Evolutionary conservation across 1,140 invertebrate species (phyloP), one percentile per base, ranked within the genome.

Genomic region (Berghia stephanieae): DNA sequence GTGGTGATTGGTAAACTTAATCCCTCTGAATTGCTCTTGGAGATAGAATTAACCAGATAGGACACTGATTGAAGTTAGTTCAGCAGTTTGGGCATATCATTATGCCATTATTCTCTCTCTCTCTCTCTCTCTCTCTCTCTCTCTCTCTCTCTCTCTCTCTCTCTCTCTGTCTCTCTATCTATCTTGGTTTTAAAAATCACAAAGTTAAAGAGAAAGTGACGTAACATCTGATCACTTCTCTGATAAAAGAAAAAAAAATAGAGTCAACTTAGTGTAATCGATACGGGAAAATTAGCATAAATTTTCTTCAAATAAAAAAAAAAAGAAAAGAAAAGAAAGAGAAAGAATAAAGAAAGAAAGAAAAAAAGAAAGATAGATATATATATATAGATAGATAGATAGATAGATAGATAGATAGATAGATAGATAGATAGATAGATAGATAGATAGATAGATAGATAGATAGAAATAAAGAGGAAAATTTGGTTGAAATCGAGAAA

Each of bases 391-490:
- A 72, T 2, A 78, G 36, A 63, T 3, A 71, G 49, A 72, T 8
- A 68, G 66, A 38, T 24, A 31, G 66, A 38, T 38, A 78, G 66
- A 70, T 46, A 78, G 75, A 74, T 44, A 68, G 77, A 74, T 44
- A 75, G 44, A 67, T 13, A 78, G 72, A 79, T 18, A 76, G 77
- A 81, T 2, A 81, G 71, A 75, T 31, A 70, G 60, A 76, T 63
- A 78, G 68, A 80, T 73, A 76, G 71, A 81, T 46, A 80, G 75
- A 80, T 60, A 80, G 68, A 80, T 43, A 80, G 77, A 71, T 4
- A 71, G 69, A 71, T 40, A 46, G 67, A 21, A 13, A 69, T 40
- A 73, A 44, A 38, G n/a, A 73, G 46, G 24, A 69, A 8, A 69
- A 31, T 38, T 69, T 34, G 60, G 27, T 16, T 16, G 60, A 8